Conservation (phyloP, 2,113 vertebrate genomes). For the Oreotrochilus melanogaster region DNA sequence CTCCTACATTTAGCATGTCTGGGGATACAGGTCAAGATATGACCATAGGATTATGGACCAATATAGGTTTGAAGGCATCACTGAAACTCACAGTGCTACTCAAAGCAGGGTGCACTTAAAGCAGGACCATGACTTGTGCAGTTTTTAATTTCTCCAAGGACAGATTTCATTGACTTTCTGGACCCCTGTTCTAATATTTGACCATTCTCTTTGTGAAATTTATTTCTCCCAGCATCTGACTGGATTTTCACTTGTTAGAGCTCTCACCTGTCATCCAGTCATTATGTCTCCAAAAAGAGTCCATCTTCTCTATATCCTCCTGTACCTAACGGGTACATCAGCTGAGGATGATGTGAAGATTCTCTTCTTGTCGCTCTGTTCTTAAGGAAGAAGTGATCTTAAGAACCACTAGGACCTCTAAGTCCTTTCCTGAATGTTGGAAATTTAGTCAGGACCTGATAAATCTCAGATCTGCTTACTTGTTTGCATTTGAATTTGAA, state of each 20-base stretch:
- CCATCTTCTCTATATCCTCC: background rate
- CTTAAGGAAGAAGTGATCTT: background rate
- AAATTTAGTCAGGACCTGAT: background rate
- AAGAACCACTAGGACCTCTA: background rate
- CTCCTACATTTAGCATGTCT: background rate
- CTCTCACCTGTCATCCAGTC: background rate
- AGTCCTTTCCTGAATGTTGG: background rate
- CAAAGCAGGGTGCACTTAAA: background rate
- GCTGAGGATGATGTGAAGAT: background rate
- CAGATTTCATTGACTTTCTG: background rate
- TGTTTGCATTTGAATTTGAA: background rate
- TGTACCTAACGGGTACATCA: background rate
- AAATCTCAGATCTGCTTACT: background rate
- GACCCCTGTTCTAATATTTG: background rate
- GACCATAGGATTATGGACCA: background rate
- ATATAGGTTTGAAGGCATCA: background rate
- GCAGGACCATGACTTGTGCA: background rate
- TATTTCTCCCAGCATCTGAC: background rate
- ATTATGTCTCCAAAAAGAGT: background rate
- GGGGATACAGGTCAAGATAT: background rate
- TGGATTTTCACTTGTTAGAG: background rate
- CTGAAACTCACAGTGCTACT: background rate
- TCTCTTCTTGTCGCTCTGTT: background rate
- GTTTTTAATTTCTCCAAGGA: background rate
- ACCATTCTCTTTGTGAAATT: background rate